Percentiles rank a stretch among this genome's conserved stretches.
These are phyloP conservation scores for Drosophila seguyi DNA, from an alignment of 1,140 invertebrate genomes.

Conservation along the genomic window DNA sequence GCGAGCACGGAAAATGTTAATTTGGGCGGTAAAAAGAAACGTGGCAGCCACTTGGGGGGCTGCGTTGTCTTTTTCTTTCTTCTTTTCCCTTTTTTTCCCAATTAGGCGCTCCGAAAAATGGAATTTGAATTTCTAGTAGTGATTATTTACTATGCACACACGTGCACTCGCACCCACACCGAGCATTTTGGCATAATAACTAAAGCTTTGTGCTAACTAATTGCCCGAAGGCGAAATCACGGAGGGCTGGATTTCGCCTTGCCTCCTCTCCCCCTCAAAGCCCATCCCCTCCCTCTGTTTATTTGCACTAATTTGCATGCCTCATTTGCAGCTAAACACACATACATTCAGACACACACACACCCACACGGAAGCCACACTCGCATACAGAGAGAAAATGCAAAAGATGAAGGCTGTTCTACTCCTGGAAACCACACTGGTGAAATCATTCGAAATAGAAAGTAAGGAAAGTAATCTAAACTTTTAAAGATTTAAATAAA, in stretches of 20 bases:
- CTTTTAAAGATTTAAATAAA: too few relatives aligned
- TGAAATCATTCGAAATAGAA: too few relatives aligned
- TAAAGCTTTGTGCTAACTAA: constrained; percentile 79
- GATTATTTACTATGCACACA: constrained; percentile 68
- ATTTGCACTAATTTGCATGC: constrained; percentile 78
- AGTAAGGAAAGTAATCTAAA: too few relatives aligned
- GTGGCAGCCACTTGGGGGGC: constrained; percentile 9
- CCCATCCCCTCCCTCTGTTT: constrained; percentile 33
- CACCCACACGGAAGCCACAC: not conserved
- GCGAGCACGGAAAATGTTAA: constrained; percentile 33
- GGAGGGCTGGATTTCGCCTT: constrained; percentile 5
- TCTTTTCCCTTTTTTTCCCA: constrained; percentile 52
- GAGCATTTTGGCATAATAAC: constrained; percentile 72
- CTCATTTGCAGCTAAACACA: constrained; percentile 66
- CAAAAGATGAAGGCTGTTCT: not conserved
- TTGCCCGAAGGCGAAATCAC: constrained; percentile 65
- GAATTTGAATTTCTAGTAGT: constrained; percentile 73
- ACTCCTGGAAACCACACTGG: not conserved
- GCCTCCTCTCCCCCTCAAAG: too few relatives aligned
- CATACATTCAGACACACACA: not conserved
- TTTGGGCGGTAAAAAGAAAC: constrained; percentile 25
- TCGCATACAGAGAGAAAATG: constrained; percentile 12
- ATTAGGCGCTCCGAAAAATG: constrained; percentile 67
- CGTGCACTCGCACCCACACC: constrained; percentile 15
- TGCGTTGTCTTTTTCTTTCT: not conserved